Evolutionary conservation across 2,888 invertebrate genomes (phyloP), one percentile per base, ranked within the genome.

Genomic region (Aporophyla lueneburgensis): DNA sequence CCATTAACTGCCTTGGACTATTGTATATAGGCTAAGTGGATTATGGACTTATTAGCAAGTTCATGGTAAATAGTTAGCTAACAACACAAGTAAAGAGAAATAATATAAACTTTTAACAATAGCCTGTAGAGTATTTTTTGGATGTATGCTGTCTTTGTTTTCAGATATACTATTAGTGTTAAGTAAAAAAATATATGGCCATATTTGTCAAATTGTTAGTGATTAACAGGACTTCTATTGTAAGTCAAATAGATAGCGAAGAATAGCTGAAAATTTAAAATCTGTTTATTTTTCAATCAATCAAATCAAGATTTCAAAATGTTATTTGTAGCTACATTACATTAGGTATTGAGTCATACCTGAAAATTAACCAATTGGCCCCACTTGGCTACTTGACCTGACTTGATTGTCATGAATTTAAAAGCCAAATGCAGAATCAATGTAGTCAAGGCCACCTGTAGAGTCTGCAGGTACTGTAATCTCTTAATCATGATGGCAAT

Each of bases 321-420:
- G 16, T 16, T 66, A 58, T 62, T 53, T 33, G 46, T 5, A 66
- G 54, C 12, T 27, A 14, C 9, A 53, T 63, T 67, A 16, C 66
- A 78, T 40, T n/a, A 77, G 51, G 27, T 33, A 61, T 67, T 70
- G 66, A 78, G 74, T 71, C 66, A 74, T 40, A 46, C 27, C 59
- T 76, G 6, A 69, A 61, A 74, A 69, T 71, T 71, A 71, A 65
- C 14, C n/a, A 71, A 78, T 83, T 83, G 66, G 51, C 54, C 61
- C 58, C 78, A 84, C 19, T 83, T 74, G 59, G 46, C 51, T 62
- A 77, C 58, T 69, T 83, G 71, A 83, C 69, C 69, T 62, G 27
- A 54, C 51, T 43, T 66, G 56, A 79, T 79, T 83, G 58, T 70
- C 24, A 58, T 46, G n/a, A 71, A 77, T 76, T 40, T 71, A 59